Base-by-base conservation (phyloP, 2,888 invertebrate genomes). In the Trachelus stipa region DNA sequence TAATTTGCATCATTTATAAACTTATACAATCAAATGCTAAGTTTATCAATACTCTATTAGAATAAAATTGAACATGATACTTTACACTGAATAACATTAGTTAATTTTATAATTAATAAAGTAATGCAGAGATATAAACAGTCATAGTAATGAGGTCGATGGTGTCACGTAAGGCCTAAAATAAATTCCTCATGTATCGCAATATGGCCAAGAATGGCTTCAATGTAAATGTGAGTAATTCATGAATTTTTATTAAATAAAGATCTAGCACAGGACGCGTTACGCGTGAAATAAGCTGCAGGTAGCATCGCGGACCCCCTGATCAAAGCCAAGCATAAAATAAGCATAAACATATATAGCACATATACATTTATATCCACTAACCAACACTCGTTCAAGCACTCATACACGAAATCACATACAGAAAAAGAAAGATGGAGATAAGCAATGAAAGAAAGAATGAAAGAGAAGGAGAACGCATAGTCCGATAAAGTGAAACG, bases 301-400 rank as follows among this genome's bases (percentile, higher is more conserved):
- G 71, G 71, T 71, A 31, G 71, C 31, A 71, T 71, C 34, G 31
- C 71, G 31, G 71, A 71, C 31, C 71, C 82, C 81, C 82, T 83
- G 82, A 85, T 85, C 83, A 82, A 84, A 84, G 80, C 78, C 82
- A 83, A 37, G 74, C 74, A 71, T 31, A 71, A 11, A 71, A 77
- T 82, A 83, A 37, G 74, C 74, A 71, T 31, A 71, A 11, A 71
- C 30, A 71, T 33, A n/a, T 31, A 71, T 33, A 71, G 30, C 73
- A 31, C 34, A 71, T 71, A 71, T n/a, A n/a, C 34, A 33, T 71
- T 56, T 56, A 56, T 23, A 56, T 23, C 23, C 56, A 56, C 56
- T 56, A 9, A 56, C 56, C 56, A 56, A 56, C 56, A 56, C 40
- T 40, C 40, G 40, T 40, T 15, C 40, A 40, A 15, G 15, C 40